These are phyloP conservation scores for Mastomys natalensis DNA, from an alignment of 2,113 vertebrate genomes.

Conservation along the genomic window DNA sequence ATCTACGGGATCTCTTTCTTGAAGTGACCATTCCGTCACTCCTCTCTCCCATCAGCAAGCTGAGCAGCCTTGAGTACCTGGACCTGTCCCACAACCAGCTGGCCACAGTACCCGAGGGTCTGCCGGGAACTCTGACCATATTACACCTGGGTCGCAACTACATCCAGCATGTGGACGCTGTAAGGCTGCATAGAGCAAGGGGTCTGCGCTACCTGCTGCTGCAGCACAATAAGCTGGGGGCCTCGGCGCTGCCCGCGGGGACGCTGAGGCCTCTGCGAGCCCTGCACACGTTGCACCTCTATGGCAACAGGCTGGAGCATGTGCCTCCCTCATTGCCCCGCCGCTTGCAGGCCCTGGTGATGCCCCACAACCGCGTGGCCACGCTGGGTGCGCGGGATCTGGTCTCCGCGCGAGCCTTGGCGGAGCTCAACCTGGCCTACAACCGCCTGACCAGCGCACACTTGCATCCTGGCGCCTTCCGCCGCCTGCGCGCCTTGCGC, in stretches of 20 bases:
- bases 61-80: conserved; percentile 82
- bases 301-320: conserved; percentile 72
- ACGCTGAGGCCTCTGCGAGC: conserved; percentile 73
- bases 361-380: conserved; percentile 80
- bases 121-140: conserved; percentile 75
- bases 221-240: conserved; percentile 80
- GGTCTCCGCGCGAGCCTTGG: conserved; percentile 52
- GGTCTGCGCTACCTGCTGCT: conserved; percentile 82
- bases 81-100: conserved; percentile 85
- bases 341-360: conserved; percentile 79
- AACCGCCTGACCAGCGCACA: conserved; percentile 76
- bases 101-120: conserved; percentile 66
- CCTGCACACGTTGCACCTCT: conserved; percentile 84
- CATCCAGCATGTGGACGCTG: conserved; percentile 65
- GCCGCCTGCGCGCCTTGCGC: conserved; percentile 68
- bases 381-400: conserved; percentile 61
- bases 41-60: conserved; percentile 71
- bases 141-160: conserved; percentile 83
- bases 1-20: neutral
- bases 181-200: conserved; percentile 49
- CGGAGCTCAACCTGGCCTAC: conserved; percentile 84
- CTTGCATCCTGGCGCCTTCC: conserved; percentile 81
- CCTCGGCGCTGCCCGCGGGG: neutral
- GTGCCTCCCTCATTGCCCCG: conserved; percentile 79
- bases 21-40: neutral